These are phyloP conservation scores for Drosophila robusta DNA, from an alignment of 2,888 invertebrate species.

Conservation along the genomic window DNA sequence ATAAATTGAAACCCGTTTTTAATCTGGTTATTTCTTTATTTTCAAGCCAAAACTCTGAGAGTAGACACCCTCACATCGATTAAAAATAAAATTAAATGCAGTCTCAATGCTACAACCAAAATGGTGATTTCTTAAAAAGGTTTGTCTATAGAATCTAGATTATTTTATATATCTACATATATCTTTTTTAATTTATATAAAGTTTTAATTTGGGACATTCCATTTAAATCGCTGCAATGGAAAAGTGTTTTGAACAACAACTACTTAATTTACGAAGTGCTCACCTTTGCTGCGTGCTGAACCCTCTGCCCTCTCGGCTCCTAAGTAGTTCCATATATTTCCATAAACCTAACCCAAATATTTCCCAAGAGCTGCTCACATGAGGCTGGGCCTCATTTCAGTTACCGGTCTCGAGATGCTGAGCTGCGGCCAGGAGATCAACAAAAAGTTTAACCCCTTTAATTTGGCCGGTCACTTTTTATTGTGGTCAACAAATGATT, in stretches of 20 bases:
- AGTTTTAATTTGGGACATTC: background rate
- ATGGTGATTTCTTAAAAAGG: too few species aligned
- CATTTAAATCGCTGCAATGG: background rate
- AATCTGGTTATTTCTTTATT: too few species aligned
- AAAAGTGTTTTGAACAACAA: background rate
- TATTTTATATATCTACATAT: too few species aligned
- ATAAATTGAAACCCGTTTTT: too few species aligned
- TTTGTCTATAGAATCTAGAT: too few species aligned
- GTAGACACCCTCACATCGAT: too few species aligned
- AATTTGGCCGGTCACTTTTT: conserved; percentile 47
- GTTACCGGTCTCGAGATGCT: conserved; percentile 19
- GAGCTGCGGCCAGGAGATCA: conserved; percentile 54
- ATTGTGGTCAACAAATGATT: conserved; percentile 52
- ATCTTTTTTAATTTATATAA: background rate
- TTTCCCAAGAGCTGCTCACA: conserved; percentile 15
- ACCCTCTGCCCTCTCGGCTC: conserved; percentile 4
- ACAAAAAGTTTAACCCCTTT: conserved; percentile 72
- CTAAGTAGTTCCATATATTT: conserved; percentile 11
- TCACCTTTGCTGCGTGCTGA: conserved; percentile 18
- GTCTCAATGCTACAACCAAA: too few species aligned
- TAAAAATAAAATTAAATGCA: too few species aligned
- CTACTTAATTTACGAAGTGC: conserved; percentile 4
- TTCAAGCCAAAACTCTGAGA: too few species aligned
- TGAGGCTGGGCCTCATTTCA: conserved; percentile 3
- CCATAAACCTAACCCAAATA: conserved; percentile 1